phyloP scores from a whole-genome alignment of 2,888 invertebrate genomes.

The Andrena praecox region DNA sequence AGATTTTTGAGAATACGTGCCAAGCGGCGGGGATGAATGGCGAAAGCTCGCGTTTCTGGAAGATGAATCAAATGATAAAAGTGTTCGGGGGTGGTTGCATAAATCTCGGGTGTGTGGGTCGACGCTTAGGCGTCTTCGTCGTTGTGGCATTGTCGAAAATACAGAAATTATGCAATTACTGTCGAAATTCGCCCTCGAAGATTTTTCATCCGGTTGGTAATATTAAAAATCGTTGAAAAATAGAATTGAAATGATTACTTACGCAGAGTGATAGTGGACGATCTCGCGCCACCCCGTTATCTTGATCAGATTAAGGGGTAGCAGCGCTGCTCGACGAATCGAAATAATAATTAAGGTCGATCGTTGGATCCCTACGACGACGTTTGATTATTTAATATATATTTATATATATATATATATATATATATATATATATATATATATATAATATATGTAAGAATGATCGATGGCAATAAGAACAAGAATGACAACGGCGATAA shows the following conservation, averaged over 20 bases:
- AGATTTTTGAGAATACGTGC: background rate
- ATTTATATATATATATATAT: no score
- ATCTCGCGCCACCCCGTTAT: constrained; percentile 31
- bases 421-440: no score
- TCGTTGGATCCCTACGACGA: constrained; percentile 66
- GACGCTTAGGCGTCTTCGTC: background rate
- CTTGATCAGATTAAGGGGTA: background rate
- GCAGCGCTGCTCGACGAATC: constrained; percentile 47
- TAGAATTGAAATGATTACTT: background rate
- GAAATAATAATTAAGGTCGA: constrained; percentile 68
- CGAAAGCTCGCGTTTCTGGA: background rate
- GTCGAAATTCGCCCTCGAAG: background rate
- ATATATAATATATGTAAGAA: constrained; percentile 28
- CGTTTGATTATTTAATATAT: constrained; percentile 58
- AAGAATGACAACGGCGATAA: constrained; percentile 55
- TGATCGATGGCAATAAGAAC: constrained; percentile 47
- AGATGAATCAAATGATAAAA: constrained; percentile 42
- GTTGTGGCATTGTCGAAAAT: background rate
- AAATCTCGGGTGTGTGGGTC: constrained; percentile 5
- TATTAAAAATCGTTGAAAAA: background rate
- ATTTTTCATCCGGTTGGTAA: background rate
- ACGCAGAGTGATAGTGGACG: constrained; percentile 22
- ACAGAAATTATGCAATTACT: background rate
- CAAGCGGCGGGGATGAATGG: background rate
- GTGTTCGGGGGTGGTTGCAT: background rate